These are phyloP conservation scores for Alfaro cultratus DNA, from an alignment of 2,797 vertebrate species.

Conservation along the genomic window DNA sequence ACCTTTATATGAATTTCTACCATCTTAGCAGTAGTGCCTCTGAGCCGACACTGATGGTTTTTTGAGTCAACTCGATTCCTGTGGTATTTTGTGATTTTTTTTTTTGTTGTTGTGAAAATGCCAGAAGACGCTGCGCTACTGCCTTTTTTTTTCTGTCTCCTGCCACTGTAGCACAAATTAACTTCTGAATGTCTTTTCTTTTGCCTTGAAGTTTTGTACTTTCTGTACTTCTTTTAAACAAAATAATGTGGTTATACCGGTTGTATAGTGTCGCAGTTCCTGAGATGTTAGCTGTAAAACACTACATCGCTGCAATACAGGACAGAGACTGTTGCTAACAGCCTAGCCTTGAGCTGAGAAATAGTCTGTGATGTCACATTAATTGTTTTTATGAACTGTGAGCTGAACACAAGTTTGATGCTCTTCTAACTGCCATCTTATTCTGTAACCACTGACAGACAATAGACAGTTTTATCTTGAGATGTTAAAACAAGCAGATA, in stretches of 20 bases:
- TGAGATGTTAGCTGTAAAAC: conserved; percentile 61
- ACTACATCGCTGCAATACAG: conserved; percentile 73
- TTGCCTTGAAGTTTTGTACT: conserved; percentile 75
- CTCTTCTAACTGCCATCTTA: conserved; percentile 48
- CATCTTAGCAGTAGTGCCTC: conserved; percentile 61
- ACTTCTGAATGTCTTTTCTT: conserved; percentile 74
- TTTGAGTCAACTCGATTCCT: conserved; percentile 46
- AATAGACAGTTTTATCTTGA: conserved; percentile 40
- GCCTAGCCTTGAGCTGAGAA: conserved; percentile 69
- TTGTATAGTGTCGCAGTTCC: conserved; percentile 52
- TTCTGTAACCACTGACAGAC: conserved; percentile 52
- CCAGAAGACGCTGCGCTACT: conserved; percentile 41
- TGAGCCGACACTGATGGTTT: conserved; percentile 48
- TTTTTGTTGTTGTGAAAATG: conserved; percentile 46
- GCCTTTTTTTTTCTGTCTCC: conserved; percentile 43
- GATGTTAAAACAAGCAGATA: conserved; percentile 18
- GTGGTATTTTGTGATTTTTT: conserved; percentile 63
- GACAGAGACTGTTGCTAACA: conserved; percentile 78
- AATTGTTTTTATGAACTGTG: conserved; percentile 59
- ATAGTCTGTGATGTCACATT: conserved; percentile 63
- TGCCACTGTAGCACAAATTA: conserved; percentile 62
- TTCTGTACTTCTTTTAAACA: conserved; percentile 67
- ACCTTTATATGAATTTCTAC: conserved; percentile 59
- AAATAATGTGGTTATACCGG: conserved; percentile 52
- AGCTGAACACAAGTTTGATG: conserved; percentile 37